Conservation (phyloP, 2,888 invertebrate species). For the Bhutanitis thaidina region DNA sequence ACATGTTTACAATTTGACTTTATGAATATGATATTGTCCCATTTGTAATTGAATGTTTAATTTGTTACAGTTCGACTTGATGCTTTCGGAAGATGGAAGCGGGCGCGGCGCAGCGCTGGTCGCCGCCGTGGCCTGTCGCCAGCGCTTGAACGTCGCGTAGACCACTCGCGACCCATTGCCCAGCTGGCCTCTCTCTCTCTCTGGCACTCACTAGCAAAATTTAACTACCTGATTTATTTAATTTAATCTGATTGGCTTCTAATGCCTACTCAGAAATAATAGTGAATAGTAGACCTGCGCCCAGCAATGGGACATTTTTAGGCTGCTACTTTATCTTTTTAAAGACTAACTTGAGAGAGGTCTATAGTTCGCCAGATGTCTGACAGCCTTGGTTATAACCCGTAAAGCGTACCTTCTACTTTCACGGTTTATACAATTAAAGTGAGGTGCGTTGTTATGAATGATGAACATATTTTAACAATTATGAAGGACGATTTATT, state of each 20-base stretch:
- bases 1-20: too few species aligned
- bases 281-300: too few species aligned
- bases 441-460: neutral
- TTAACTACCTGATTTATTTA: neutral
- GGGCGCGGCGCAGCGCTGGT: slow-evolving; percentile 98
- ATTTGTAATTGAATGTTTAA: neutral
- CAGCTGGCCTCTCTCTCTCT: neutral
- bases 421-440: neutral
- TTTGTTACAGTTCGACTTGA: slow-evolving; percentile 89
- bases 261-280: too few species aligned
- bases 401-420: too few species aligned
- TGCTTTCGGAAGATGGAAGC: slow-evolving; percentile 97
- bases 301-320: too few species aligned
- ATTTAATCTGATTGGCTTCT: too few species aligned
- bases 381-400: too few species aligned
- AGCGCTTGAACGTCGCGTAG: slow-evolving; percentile 49
- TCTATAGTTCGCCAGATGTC: too few species aligned
- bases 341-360: too few species aligned
- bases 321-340: too few species aligned
- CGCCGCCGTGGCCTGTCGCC: slow-evolving; percentile 93
- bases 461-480: neutral
- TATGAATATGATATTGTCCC: too few species aligned
- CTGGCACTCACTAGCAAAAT: neutral
- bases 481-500: neutral
- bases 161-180: slow-evolving; percentile 6